Conservation (phyloP, 2,113 vertebrate genomes). For the Aplodontia rufa region DNA sequence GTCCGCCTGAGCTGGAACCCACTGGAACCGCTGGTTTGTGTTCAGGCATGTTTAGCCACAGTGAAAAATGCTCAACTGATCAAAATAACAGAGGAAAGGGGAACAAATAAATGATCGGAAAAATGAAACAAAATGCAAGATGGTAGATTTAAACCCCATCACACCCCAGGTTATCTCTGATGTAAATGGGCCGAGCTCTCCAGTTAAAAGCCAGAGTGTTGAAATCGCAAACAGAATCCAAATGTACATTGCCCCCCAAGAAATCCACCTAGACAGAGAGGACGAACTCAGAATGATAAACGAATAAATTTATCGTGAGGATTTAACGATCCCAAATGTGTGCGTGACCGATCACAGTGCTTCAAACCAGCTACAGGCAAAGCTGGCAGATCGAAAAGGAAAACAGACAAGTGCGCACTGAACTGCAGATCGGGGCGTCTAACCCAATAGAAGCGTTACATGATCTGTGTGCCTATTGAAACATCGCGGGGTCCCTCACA, state of each 20-base stretch:
- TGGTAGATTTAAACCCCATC: neutral
- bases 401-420: neutral
- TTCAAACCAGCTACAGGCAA: neutral
- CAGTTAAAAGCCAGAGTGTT: neutral
- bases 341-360: neutral
- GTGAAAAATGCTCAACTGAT: no score
- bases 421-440: rapidly evolving
- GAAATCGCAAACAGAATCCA: neutral
- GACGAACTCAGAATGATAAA: neutral
- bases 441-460: no score
- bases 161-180: neutral
- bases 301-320: neutral
- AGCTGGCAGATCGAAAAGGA: neutral
- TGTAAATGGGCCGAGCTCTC: no score
- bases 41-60: neutral
- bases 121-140: neutral
- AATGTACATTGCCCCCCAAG: neutral
- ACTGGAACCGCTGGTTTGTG: no score
- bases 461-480: rapidly evolving
- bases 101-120: neutral
- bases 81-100: neutral
- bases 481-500: neutral
- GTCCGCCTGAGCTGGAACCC: no score
- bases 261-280: neutral
- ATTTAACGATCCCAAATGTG: neutral